A percentile compares a stretch with the other conserved stretches of the same genome.
Evolutionary conservation across 35 echinoderm and acorn worm species (phyloP).

Genomic region (Hemicentrotus pulcherrimus): DNA sequence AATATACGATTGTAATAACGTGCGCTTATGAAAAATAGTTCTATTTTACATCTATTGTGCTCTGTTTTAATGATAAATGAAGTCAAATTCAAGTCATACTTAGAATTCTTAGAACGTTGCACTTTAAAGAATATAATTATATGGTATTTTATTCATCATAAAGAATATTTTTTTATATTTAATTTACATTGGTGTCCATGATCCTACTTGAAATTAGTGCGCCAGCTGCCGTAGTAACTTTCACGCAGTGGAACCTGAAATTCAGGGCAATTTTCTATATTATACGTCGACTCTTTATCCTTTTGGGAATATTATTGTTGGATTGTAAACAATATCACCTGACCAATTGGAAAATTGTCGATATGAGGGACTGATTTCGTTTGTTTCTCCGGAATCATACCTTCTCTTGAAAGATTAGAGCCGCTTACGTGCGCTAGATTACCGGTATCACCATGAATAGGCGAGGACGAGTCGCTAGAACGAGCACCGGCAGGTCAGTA

Average conservation of each 20-base stretch:
- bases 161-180: not conserved
- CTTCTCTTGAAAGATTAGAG: conserved; percentile 14
- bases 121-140: not conserved
- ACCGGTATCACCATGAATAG: conserved; percentile 30
- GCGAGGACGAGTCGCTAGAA: not conserved
- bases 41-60: not conserved
- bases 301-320: not conserved
- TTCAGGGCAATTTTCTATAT: conserved; percentile 14
- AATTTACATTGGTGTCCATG: not conserved
- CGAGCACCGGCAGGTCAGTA: conserved; percentile 8
- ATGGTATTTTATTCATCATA: not conserved
- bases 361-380: conserved; percentile 29
- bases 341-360: not conserved
- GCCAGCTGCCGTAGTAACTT: conserved; percentile 46
- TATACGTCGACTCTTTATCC: not conserved
- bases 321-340: not conserved
- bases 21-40: not conserved
- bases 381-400: conserved; percentile 11
- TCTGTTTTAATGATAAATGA: not conserved
- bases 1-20: not conserved
- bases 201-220: conserved; percentile 14
- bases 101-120: not conserved
- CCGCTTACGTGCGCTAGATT: conserved; percentile 23
- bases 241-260: conserved; percentile 43
- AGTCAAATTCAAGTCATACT: not conserved